A percentile compares a stretch with the other conserved stretches of the same genome.
Conservation (phyloP, 1,140 invertebrate species). For the Drosophila funebris region DNA sequence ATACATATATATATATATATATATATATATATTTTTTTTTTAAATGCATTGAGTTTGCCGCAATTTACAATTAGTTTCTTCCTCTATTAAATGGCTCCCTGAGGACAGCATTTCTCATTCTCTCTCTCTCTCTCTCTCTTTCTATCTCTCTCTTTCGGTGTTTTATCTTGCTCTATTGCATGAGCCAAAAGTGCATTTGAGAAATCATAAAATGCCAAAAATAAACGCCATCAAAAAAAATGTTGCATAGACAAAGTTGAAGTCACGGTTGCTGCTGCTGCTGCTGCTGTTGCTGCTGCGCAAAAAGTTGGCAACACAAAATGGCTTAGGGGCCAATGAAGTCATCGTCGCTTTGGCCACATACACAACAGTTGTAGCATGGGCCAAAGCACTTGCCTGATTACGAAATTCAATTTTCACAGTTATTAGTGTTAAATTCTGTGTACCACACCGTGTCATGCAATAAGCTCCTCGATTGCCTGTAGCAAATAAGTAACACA, state of each 20-base stretch:
- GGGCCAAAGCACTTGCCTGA: slow-evolving; percentile 44
- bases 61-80: slow-evolving; percentile 63
- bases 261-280: slow-evolving; percentile 12
- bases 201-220: slow-evolving; percentile 73
- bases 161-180: not conserved
- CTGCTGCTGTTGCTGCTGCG: slow-evolving; percentile 3
- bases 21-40: too few relatives aligned
- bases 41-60: slow-evolving; percentile 3
- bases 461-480: slow-evolving; percentile 8
- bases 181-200: slow-evolving; percentile 31
- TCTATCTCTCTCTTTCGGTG: not conserved
- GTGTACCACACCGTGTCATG: not conserved
- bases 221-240: slow-evolving; percentile 76
- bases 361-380: not conserved
- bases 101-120: not conserved
- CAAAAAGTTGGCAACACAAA: slow-evolving; percentile 38
- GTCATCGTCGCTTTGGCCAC: slow-evolving; percentile 42
- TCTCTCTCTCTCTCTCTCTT: not conserved
- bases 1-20: not conserved
- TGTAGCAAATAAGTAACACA: not conserved
- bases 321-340: slow-evolving; percentile 52
- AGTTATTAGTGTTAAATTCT: slow-evolving; percentile 42
- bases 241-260: slow-evolving; percentile 73
- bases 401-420: slow-evolving; percentile 47
- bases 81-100: slow-evolving; percentile 43